Base-by-base conservation (phyloP, 2,113 vertebrate genomes). In the Ranitomeya imitator region DNA sequence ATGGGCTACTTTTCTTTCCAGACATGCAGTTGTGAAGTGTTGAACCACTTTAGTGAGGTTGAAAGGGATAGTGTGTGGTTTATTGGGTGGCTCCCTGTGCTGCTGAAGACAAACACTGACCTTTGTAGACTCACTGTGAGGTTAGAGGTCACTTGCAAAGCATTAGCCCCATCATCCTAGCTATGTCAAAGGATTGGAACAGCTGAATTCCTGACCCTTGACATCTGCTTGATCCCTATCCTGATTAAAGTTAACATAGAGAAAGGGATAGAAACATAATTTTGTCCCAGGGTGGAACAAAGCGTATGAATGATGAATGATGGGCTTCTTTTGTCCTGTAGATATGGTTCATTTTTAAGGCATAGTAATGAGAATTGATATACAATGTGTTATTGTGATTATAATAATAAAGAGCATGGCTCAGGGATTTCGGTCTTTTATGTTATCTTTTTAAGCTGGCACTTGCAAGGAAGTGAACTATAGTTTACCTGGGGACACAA, bases 121-220 rank as follows among this genome's bases (percentile, higher is more conserved):
- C 51, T 55, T 79, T 82, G 45, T 55, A 86, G 6, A 85, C 88
- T 91, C 84, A 12, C 60, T 83, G n/a, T 51, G 90, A 90, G 88
- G 89, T 86, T 71, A 13, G 54, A 89, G 76, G 77, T 91, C 87
- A 86, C 88, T 83, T 85, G 88, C 71, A 23, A 8, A 54, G 76
- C 31, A 76, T 85, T 80, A 86, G 85, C 86, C 87, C 89, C 16
- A 79, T 85, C 78, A 80, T 90, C 89, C 15, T 5, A 8, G 69
- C 81, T 89, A 90, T 86, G 79, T 90, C 88, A 91, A 74, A 90
- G 90, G 59, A 91, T 90, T 86, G 14, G 11, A 88, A 86, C 65
- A 90, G 78, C 63, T 86, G 88, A 86, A 93, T 91, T 92, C 91
- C 89, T 91, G 85, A 89, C 85, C 89, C 91, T 86, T 92, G 91